Base-by-base conservation (phyloP, 2,113 vertebrate species). In the Epinephelus cyanopodus region DNA sequence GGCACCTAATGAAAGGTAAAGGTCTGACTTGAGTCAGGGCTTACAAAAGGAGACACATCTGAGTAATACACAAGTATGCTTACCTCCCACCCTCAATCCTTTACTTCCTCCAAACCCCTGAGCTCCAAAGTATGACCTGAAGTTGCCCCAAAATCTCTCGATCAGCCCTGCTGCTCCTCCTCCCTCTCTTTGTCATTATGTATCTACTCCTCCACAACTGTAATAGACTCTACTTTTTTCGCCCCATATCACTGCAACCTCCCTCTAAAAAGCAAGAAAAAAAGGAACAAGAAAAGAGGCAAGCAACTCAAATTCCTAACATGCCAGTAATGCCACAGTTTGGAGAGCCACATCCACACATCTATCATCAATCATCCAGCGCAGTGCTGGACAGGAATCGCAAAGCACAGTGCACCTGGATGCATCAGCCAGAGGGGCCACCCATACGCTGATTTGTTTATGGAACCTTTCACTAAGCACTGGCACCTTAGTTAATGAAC, bases 281-380 rank as follows among this genome's bases (percentile, higher is more conserved):
- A 50, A 33, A 54, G 39, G 10, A 83, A 37, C 9, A 71, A 65
- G 37, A 66, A 53, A 83, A 58, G 19, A 72, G 61, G 29, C 53
- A 21, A 73, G 5, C 63, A 48, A 14, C 37, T 53, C 29, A 74
- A 70, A 90, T 93, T 90, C 89, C 77, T 82, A 17, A 81, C 72
- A 79, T 90, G 53, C 73, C 68, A 74, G 27, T 25, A 52, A 82
- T 79, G 62, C 72, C 63, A 74, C 12, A 18, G n/a, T 72, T 84
- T 58, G 19, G 27, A 73, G 62, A 84, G 53, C 14, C 58, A 69
- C 47, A 37, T 37, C 33, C 56, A 50, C 18, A 48, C 56, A 63
- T 81, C 63, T 66, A 68, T 64, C 83, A 84, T 81, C 66, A 53
- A 77, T 71, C 79, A 84, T 75, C 25, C 64, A 37, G 18, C 25